Base-by-base conservation (phyloP, 2,888 invertebrate genomes). In the Melanostoma scalare region DNA sequence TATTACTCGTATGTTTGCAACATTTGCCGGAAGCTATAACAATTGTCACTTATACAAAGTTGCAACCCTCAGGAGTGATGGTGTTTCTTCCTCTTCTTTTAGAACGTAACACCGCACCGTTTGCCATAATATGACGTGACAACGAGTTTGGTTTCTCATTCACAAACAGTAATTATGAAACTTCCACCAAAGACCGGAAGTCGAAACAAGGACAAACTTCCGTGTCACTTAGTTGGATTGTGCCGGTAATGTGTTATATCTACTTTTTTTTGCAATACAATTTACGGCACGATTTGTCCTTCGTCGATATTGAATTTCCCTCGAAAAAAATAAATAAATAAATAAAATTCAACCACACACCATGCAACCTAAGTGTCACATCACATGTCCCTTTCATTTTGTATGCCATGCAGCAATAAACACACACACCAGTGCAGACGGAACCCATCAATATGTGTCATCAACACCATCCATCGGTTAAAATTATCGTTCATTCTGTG, bases 151-250 rank as follows among this genome's bases (percentile, higher is more conserved):
- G 36, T 58, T 74, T 52, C 67, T 52, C 36, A 30, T 8, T 3
- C 48, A 4, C 61, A 61, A 35, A 52, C 69, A 46, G 42, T 69
- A 65, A 74, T 84, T 75, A 55, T 55, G 48, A 77, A 68, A 75
- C 58, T 67, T 65, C 31, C 48, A 3, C 10, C n/a, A 63, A 75
- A 40, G 46, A 75, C 53, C 84, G 84, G 84, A 84, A 84, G 78
- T 79, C 50, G 30, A 61, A 75, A 79, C 74, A 84, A 84, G 84
- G 84, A 84, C 74, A 79, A 65, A 84, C 84, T 84, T 84, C 84
- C 84, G 78, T 67, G 50, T 50, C 65, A 58, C 35, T 53, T 31
- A 58, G 46, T 38, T 48, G 31, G 50, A 30, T 10, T 50, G 38
- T 36, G 50, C 31, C 8, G 63, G 48, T 60, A 60, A 33, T 60